Conservation (phyloP, 2,113 vertebrate species). For the Aegithalos caudatus region DNA sequence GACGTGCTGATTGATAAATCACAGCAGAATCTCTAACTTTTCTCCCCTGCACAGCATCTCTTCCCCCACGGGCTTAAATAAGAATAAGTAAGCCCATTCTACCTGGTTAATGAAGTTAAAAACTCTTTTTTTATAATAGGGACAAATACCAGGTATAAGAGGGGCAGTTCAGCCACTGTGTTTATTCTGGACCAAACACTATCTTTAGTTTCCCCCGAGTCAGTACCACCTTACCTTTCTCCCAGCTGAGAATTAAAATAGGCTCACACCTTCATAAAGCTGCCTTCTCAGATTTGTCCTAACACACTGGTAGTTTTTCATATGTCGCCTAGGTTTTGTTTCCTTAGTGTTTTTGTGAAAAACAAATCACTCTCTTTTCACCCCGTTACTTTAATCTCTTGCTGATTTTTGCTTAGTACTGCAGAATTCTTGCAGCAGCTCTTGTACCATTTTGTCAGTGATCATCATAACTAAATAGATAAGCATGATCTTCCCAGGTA, state of each 20-base stretch:
- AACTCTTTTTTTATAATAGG: not conserved
- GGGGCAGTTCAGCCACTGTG: not conserved
- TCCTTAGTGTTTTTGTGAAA: not conserved
- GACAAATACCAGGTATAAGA: not conserved
- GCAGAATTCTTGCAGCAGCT: not conserved
- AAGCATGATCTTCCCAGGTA: not conserved
- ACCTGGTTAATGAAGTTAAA: not conserved
- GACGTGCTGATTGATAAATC: conserved; percentile 35
- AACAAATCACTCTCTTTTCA: not conserved
- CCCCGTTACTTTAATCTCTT: not conserved
- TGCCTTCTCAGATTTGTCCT: not conserved
- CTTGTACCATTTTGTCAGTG: not conserved
- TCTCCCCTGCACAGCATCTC: not conserved
- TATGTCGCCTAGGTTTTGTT: not conserved
- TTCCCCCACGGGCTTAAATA: not conserved
- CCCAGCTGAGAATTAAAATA: not conserved
- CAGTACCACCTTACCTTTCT: not conserved
- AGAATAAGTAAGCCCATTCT: not conserved
- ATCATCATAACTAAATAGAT: not conserved
- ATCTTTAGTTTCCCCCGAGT: not conserved
- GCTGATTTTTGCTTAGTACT: not conserved
- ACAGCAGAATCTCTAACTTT: not conserved
- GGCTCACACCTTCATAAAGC: not conserved
- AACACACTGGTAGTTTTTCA: not conserved
- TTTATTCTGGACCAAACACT: not conserved